These are phyloP conservation scores for Frankliniella fusca DNA, from an alignment of 2,888 invertebrate genomes.

Conservation along the genomic window DNA sequence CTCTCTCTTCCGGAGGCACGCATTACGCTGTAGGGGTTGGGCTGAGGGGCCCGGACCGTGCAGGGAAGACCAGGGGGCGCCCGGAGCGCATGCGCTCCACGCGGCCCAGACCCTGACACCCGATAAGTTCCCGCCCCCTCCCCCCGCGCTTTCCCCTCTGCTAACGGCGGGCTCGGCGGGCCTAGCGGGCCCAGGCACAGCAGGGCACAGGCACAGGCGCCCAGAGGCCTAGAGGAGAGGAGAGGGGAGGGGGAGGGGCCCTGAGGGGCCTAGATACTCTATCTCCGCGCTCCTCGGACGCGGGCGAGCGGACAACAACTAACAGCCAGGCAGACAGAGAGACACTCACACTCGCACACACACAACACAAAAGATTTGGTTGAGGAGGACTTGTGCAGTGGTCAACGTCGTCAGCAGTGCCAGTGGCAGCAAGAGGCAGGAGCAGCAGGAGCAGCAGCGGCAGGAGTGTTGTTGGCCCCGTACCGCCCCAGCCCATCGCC, in stretches of 20 bases:
- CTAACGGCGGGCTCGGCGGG: conserved; percentile 29
- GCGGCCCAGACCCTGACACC: conserved; percentile 30
- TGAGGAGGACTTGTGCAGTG: too few species aligned
- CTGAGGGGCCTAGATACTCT: conserved; percentile 16
- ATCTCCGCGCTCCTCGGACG: conserved; percentile 30
- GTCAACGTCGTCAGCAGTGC: not conserved
- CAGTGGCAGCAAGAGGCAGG: not conserved
- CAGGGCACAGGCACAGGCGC: too few species aligned
- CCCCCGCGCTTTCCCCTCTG: conserved; percentile 37
- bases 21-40: too few species aligned
- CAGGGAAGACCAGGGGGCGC: not conserved
- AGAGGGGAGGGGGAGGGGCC: too few species aligned
- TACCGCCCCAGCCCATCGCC: too few species aligned
- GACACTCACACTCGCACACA: not conserved
- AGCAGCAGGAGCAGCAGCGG: not conserved
- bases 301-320: not conserved
- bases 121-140: conserved; percentile 32
- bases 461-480: too few species aligned
- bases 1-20: too few species aligned
- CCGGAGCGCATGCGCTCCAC: conserved; percentile 36
- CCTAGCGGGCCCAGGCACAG: too few species aligned
- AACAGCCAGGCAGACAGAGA: not conserved
- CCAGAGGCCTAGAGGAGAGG: too few species aligned
- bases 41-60: not conserved
- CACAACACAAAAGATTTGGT: not conserved